A percentile compares a stretch with the other conserved stretches of the same genome.
These are phyloP conservation scores for Pecten maximus DNA, from an alignment of 2,888 invertebrate species.

Conservation along the genomic window DNA sequence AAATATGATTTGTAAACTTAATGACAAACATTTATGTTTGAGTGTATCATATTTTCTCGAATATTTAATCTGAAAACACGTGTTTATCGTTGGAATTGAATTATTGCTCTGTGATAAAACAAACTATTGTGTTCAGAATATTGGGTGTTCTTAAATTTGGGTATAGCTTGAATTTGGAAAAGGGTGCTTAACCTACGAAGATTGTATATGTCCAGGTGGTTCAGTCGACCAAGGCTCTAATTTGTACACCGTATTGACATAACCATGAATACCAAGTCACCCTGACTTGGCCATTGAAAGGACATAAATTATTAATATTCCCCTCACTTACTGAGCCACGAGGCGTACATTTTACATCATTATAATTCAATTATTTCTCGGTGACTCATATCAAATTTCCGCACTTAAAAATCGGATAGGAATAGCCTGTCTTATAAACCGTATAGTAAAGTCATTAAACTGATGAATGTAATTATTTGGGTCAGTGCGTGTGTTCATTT, in stretches of 20 bases:
- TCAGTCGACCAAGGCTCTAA: not conserved
- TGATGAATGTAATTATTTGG: not conserved
- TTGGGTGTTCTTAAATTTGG: too few relatives aligned
- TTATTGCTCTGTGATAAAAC: too few relatives aligned
- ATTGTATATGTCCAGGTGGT: not conserved
- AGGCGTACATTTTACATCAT: not conserved
- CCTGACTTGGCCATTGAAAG: not conserved
- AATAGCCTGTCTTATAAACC: constrained; percentile 2
- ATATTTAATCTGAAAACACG: not conserved
- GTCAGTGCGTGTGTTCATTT: not conserved
- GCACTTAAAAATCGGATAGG: not conserved
- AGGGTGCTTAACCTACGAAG: too few relatives aligned
- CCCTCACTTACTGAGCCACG: not conserved
- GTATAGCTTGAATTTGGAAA: too few relatives aligned
- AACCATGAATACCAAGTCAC: not conserved
- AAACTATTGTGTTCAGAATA: too few relatives aligned
- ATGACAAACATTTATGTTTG: too few relatives aligned
- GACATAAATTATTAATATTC: constrained; percentile 4
- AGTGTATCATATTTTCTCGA: too few relatives aligned
- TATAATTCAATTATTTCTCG: constrained; percentile 20
- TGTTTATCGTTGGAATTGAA: too few relatives aligned
- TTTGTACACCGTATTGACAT: not conserved
- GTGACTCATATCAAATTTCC: constrained; percentile 9
- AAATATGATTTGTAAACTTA: not conserved
- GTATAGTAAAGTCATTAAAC: too few relatives aligned